A percentile compares a stretch with the other conserved stretches of the same genome.
phyloP scores from a whole-genome alignment of 2,113 vertebrate genomes.

The Glareola pratincola region DNA sequence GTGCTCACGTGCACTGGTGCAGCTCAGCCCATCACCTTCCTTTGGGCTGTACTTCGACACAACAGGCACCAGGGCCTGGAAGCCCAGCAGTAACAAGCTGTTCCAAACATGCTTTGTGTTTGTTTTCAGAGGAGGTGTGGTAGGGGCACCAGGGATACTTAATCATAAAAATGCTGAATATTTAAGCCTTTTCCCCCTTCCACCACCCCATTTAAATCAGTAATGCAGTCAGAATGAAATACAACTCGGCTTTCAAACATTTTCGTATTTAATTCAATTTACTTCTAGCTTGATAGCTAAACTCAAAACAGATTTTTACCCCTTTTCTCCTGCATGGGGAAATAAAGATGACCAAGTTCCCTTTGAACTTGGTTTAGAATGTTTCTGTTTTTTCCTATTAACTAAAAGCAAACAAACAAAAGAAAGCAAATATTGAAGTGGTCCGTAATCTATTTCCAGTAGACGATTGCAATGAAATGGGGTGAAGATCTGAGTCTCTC shows the following conservation, averaged over 20 bases:
- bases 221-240: conserved; percentile 45
- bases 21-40: not conserved
- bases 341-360: conserved; percentile 34
- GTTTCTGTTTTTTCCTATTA: conserved; percentile 28
- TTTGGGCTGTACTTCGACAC: not conserved
- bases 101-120: not conserved
- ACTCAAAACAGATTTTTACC: conserved; percentile 55
- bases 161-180: conserved; percentile 53
- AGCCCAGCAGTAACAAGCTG: not conserved
- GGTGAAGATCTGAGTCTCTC: not conserved
- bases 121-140: conserved; percentile 37
- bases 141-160: not conserved
- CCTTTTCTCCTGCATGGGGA: conserved; percentile 11
- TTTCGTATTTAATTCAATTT: conserved; percentile 68
- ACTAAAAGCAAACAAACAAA: conserved; percentile 45
- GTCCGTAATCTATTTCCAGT: not conserved
- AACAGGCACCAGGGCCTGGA: not conserved
- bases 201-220: conserved; percentile 38
- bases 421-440: conserved; percentile 1
- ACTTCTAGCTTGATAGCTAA: conserved; percentile 62
- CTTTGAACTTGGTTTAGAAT: conserved; percentile 43
- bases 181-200: conserved; percentile 15
- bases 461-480: not conserved
- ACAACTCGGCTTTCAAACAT: conserved; percentile 65
- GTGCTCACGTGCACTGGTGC: not conserved